Evolutionary conservation across 2,888 invertebrate genomes (phyloP).

Genomic region (Laothoe populi): DNA sequence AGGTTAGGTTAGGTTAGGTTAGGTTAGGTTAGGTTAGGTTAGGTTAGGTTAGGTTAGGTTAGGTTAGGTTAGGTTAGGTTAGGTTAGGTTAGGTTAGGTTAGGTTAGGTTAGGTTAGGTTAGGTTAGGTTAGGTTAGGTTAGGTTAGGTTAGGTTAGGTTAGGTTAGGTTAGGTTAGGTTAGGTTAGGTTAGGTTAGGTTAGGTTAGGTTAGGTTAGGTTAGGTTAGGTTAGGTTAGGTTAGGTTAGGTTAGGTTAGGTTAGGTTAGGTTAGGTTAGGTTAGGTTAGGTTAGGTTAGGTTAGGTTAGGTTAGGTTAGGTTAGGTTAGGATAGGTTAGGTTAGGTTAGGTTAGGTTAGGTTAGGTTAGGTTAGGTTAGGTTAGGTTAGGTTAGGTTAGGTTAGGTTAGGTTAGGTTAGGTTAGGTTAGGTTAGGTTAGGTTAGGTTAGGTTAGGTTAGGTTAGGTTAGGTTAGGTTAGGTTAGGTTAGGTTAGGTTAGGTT

Average conservation of each 20-base stretch:
- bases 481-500: constrained; percentile 36
- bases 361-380: constrained; percentile 32
- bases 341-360: constrained; percentile 33
- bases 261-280: constrained; percentile 35
- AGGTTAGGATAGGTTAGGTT: constrained; percentile 33
- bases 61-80: constrained; percentile 36
- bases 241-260: constrained; percentile 34
- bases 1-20: constrained; percentile 35
- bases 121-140: constrained; percentile 34
- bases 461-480: constrained; percentile 38
- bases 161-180: constrained; percentile 31
- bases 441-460: constrained; percentile 35
- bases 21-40: constrained; percentile 36
- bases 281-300: constrained; percentile 34
- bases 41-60: constrained; percentile 36
- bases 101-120: constrained; percentile 35
- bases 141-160: constrained; percentile 37
- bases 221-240: constrained; percentile 33
- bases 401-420: constrained; percentile 33
- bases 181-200: constrained; percentile 26
- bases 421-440: constrained; percentile 33
- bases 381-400: constrained; percentile 33
- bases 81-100: constrained; percentile 37
- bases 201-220: constrained; percentile 36
- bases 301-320: constrained; percentile 33